These are phyloP conservation scores for Lerema accius DNA, from an alignment of 1,140 invertebrate genomes.

Conservation along the genomic window DNA sequence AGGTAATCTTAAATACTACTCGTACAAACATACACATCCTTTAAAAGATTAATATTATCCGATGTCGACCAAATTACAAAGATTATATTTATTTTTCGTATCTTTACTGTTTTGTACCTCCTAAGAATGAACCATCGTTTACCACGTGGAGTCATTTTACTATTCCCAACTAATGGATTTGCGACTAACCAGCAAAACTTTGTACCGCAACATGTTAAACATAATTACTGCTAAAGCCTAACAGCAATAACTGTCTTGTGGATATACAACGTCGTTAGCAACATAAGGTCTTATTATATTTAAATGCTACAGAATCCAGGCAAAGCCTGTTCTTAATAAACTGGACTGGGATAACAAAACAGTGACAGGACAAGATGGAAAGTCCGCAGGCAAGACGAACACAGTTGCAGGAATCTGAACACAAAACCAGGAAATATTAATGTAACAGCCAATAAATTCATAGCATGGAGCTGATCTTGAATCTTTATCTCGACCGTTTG, in stretches of 20 bases:
- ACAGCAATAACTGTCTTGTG: background rate
- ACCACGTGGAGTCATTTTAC: too few species aligned
- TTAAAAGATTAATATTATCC: too few species aligned
- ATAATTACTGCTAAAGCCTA: background rate
- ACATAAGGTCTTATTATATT: slow-evolving; percentile 26
- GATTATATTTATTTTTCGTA: too few species aligned
- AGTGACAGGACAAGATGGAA: slow-evolving; percentile 32
- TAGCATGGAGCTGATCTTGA: slow-evolving; percentile 24
- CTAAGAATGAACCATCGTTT: too few species aligned
- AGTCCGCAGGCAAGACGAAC: slow-evolving; percentile 28
- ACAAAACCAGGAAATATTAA: slow-evolving; percentile 34
- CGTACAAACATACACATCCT: too few species aligned
- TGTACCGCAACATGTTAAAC: too few species aligned
- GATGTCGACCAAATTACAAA: too few species aligned
- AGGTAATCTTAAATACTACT: too few species aligned
- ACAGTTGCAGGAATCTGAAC: slow-evolving; percentile 26
- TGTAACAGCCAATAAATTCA: slow-evolving; percentile 35
- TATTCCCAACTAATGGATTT: too few species aligned
- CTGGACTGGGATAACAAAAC: slow-evolving; percentile 31
- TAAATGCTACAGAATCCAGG: slow-evolving; percentile 21
- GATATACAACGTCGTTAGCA: slow-evolving; percentile 11
- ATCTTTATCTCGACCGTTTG: slow-evolving; percentile 26
- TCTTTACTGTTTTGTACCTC: too few species aligned
- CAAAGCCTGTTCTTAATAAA: slow-evolving; percentile 21
- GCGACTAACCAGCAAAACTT: too few species aligned